A percentile compares a stretch with the other conserved stretches of the same genome.
Conservation (phyloP, 2,113 vertebrate genomes). For the Pseudorasbora parva region DNA sequence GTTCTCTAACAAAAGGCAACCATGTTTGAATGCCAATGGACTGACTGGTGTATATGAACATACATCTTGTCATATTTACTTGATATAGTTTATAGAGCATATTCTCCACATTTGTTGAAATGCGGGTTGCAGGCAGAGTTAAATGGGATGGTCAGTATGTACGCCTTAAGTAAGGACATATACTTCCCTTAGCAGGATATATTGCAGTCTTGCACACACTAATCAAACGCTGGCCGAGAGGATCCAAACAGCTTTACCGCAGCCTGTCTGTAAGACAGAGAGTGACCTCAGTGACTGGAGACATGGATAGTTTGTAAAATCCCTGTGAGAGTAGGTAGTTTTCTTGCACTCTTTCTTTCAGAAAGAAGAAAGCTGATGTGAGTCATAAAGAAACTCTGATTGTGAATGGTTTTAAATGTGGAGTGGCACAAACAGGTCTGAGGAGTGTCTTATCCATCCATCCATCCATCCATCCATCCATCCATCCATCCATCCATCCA, state of each 20-base stretch:
- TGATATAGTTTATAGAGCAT: background rate
- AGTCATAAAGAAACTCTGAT: background rate
- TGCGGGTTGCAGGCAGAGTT: background rate
- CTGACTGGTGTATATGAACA: background rate
- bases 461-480: no score
- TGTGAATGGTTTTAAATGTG: background rate
- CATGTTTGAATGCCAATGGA: background rate
- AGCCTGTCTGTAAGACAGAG: slow-evolving; percentile 31
- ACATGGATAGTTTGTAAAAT: slow-evolving; percentile 29
- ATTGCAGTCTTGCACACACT: slow-evolving; percentile 7
- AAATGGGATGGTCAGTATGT: background rate
- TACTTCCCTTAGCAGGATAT: background rate
- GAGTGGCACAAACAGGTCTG: background rate
- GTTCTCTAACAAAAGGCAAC: background rate
- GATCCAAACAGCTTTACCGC: slow-evolving; percentile 2
- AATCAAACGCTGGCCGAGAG: slow-evolving; percentile 31
- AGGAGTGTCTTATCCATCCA: background rate
- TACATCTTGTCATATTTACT: background rate
- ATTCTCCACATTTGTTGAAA: background rate
- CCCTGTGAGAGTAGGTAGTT: background rate
- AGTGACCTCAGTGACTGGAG: slow-evolving; percentile 9
- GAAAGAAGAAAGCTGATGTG: background rate
- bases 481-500: no score
- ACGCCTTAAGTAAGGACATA: slow-evolving; percentile 1
- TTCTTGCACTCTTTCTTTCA: background rate